phyloP scores from a whole-genome alignment of 1,140 invertebrate species.

The Belonocnema kinseyi region DNA sequence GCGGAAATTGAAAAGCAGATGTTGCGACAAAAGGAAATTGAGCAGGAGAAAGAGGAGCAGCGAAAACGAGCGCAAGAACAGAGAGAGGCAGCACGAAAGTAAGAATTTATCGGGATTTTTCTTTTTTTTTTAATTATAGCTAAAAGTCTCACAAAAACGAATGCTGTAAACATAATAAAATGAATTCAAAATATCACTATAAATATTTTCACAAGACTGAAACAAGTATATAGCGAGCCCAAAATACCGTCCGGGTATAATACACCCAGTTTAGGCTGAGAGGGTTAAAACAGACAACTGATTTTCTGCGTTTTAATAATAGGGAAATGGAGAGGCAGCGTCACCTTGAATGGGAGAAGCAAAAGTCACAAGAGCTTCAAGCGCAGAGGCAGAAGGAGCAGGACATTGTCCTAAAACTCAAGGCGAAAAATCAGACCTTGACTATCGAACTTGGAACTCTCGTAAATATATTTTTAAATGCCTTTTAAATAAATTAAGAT shows the following conservation, averaged over 20 bases:
- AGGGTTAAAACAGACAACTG: no score
- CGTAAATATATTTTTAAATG: constrained; percentile 63
- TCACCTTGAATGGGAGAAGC: constrained; percentile 97
- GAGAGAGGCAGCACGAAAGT: constrained; percentile 86
- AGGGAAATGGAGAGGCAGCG: constrained; percentile 96
- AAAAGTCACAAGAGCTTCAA: constrained; percentile 91
- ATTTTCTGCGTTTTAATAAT: no score
- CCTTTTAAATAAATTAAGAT: constrained; percentile 15
- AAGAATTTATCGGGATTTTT: constrained; percentile 47
- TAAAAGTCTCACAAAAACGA: no score
- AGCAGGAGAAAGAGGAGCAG: constrained; percentile 84
- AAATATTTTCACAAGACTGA: no score
- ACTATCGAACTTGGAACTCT: constrained; percentile 87
- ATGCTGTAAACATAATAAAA: no score
- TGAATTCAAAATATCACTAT: no score
- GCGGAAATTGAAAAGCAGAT: constrained; percentile 86
- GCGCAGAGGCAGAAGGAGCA: constrained; percentile 91
- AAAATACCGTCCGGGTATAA: no score
- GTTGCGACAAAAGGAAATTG: constrained; percentile 88
- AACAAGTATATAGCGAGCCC: no score
- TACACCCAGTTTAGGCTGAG: no score
- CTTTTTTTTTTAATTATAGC: no score
- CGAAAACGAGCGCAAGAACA: constrained; percentile 85
- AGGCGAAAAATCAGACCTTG: constrained; percentile 92
- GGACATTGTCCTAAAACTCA: constrained; percentile 90